A percentile compares a stretch with the other conserved stretches of the same genome.
Evolutionary conservation across 1,140 invertebrate genomes (phyloP).

Genomic region (Apocrypta bakeri): DNA sequence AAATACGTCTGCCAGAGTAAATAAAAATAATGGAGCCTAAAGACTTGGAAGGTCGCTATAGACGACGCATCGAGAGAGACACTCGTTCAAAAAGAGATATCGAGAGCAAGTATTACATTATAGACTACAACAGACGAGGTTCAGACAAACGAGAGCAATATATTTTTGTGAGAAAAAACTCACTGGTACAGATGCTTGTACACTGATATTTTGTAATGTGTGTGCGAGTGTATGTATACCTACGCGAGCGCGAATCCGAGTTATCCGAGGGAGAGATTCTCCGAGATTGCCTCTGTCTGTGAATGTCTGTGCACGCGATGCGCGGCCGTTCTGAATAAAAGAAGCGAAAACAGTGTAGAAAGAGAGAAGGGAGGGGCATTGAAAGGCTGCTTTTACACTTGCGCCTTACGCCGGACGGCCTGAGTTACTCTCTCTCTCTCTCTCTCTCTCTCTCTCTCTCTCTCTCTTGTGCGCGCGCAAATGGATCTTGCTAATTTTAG

Average conservation of each 20-base stretch:
- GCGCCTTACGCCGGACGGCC: no score
- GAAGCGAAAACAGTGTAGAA: not conserved
- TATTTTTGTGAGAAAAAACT: not conserved
- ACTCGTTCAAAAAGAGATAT: not conserved
- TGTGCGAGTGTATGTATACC: not conserved
- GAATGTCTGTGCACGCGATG: not conserved
- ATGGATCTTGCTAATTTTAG: slow-evolving; percentile 41
- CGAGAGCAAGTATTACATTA: not conserved
- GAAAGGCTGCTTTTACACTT: slow-evolving; percentile 15
- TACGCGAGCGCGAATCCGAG: no score
- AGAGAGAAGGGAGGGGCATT: not conserved
- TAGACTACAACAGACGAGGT: not conserved
- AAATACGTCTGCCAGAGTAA: slow-evolving; percentile 14
- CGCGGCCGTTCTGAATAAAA: not conserved
- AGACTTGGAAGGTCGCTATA: not conserved
- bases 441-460: not conserved
- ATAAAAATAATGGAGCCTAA: slow-evolving; percentile 28
- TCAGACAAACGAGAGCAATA: not conserved
- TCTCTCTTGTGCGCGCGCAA: not conserved
- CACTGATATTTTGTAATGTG: not conserved
- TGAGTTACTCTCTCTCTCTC: not conserved
- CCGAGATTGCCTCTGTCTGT: no score
- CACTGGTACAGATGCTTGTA: not conserved
- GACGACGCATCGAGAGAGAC: not conserved
- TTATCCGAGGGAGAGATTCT: no score